Base-by-base conservation (phyloP, 1,140 invertebrate genomes). In the Apolygus lucorum region DNA sequence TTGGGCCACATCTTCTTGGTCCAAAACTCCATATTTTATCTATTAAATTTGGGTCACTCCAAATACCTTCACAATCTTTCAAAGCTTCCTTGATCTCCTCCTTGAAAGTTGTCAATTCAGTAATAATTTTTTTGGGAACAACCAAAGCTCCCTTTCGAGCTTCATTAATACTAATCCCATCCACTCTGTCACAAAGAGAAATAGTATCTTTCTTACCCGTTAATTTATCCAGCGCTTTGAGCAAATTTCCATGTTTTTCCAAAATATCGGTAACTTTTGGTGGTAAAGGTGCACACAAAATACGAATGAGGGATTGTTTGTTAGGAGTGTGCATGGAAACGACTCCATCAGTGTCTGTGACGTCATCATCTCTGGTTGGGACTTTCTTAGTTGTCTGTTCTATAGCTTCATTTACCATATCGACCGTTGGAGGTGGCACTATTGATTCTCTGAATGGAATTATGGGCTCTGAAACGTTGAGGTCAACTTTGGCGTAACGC, bases 371-470 rank as follows among this genome's bases (percentile, higher is more conserved):
- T 69, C 71, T 25, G 64, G 13, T 62, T 59, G 65, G 67, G 42
- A 72, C 74, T 63, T 74, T 74, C 71, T 73, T 75, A 14, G 59
- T 69, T 2, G 77, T 73, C 2, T 81, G 72, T 74, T 86, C 76
- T 74, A 93, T 92, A 27, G 84, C 84, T 82, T 95, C 93, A 78
- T 96, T 95, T 0, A 93, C 88, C 90, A 93, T 92, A 76, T 96
- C 93, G 0, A 91, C 78, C 76, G 87, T 92, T 0, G 92, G 92
- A 17, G 88, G 87, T 29, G 84, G 83, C 0, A 98, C 86, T 70
- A 98, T 85, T 0, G 96, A 99, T 80, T 99, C 97, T 74, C 93
- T 83, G 74, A 98, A 96, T 14, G 96, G 92, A 1, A 99, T 95
- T 73, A 99, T 98, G 0, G 96, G 96, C 75, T 92, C 87, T 0